Evolutionary conservation across 2,113 vertebrate genomes (phyloP).

Genomic region (Catharus minimus): DNA sequence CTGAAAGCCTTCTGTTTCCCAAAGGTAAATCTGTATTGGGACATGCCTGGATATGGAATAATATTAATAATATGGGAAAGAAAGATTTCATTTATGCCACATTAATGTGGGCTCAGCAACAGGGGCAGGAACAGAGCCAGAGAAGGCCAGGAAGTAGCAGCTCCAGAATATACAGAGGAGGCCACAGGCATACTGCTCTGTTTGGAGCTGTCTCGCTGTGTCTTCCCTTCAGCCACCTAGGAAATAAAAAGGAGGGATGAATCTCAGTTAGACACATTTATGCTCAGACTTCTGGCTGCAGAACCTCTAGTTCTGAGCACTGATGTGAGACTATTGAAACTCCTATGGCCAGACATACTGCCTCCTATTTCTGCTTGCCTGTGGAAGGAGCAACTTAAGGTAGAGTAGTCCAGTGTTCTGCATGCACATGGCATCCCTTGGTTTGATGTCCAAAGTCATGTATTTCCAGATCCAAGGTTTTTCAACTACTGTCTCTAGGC

Average conservation of each 20-base stretch:
- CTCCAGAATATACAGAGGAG: constrained; percentile 56
- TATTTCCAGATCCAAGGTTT: neutral
- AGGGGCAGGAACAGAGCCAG: constrained; percentile 15
- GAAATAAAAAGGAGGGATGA: constrained; percentile 32
- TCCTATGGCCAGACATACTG: neutral
- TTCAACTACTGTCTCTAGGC: neutral
- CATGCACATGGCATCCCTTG: neutral
- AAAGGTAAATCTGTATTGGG: neutral
- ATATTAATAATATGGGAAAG: neutral
- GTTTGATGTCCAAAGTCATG: neutral
- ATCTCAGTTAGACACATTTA: neutral
- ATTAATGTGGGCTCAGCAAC: constrained; percentile 27
- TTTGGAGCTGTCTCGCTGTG: neutral
- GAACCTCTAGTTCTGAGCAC: neutral
- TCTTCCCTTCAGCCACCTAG: constrained; percentile 55
- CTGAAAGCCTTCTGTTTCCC: neutral
- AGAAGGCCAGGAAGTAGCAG: constrained; percentile 8
- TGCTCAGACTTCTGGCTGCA: neutral
- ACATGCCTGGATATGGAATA: neutral
- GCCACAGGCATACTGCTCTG: constrained; percentile 10
- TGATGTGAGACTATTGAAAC: neutral
- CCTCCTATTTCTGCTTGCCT: neutral
- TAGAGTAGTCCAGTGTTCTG: neutral
- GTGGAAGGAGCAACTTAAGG: neutral
- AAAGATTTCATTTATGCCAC: neutral